Percentiles rank a stretch among this genome's conserved stretches.
Evolutionary conservation across 2,888 invertebrate species (phyloP).

Genomic region (Crematogaster levior): DNA sequence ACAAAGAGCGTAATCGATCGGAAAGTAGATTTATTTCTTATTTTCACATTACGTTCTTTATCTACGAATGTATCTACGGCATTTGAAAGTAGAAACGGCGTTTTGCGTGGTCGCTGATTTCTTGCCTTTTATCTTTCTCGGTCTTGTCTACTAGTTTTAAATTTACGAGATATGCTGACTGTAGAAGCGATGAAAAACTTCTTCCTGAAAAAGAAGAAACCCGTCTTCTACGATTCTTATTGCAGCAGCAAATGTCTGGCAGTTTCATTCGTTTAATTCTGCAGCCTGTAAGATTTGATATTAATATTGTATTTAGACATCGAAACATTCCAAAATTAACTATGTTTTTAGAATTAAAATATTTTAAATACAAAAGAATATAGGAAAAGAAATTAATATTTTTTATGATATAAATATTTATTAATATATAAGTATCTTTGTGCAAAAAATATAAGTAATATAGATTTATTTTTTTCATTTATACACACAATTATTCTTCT

Average conservation of each 20-base stretch:
- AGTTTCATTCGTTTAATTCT: constrained; percentile 22
- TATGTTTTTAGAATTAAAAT: background rate
- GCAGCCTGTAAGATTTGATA: constrained; percentile 12
- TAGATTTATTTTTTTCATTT: background rate
- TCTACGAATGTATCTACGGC: no score
- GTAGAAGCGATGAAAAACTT: constrained; percentile 26
- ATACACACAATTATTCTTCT: background rate
- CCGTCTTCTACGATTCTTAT: background rate
- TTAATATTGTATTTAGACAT: constrained; percentile 11
- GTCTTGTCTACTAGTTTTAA: constrained; percentile 46
- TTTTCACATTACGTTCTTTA: background rate
- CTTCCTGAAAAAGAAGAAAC: constrained; percentile 8
- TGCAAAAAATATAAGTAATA: background rate
- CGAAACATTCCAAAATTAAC: background rate
- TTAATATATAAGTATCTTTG: background rate
- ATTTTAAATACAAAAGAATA: background rate
- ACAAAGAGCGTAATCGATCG: constrained; percentile 29
- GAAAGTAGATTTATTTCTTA: constrained; percentile 44
- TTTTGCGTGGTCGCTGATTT: constrained; percentile 42
- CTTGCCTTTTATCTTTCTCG: constrained; percentile 29
- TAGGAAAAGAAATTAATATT: background rate
- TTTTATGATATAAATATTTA: background rate
- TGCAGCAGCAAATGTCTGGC: background rate
- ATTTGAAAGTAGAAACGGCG: constrained; percentile 20
- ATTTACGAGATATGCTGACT: constrained; percentile 41